phyloP scores from a whole-genome alignment of 2,797 vertebrate genomes.

The Varecia variegata region DNA sequence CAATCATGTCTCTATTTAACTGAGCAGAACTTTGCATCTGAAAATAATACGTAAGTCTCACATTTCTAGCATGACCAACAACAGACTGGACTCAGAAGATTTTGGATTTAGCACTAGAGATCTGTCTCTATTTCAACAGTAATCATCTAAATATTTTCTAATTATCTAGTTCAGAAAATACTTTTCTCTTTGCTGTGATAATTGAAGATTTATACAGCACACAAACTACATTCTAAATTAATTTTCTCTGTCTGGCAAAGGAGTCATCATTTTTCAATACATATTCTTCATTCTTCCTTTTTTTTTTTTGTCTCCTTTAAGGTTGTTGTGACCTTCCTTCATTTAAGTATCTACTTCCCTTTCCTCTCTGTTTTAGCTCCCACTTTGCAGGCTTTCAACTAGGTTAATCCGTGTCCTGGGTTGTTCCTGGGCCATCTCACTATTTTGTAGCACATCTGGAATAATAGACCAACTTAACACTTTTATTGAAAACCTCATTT shows the following conservation, averaged over 20 bases:
- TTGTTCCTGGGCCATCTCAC: background rate
- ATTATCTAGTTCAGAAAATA: background rate
- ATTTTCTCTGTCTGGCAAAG: background rate
- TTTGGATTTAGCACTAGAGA: background rate
- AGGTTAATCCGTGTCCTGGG: constrained; percentile 64
- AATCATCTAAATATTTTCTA: constrained; percentile 13
- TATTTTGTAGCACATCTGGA: constrained; percentile 4
- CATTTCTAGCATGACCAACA: constrained; percentile 35
- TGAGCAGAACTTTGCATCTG: constrained; percentile 7
- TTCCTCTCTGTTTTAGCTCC: background rate
- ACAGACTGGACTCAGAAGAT: background rate
- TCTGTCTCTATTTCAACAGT: background rate
- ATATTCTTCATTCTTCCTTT: background rate
- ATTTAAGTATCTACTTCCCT: background rate
- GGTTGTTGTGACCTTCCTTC: background rate
- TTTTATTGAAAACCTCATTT: constrained; percentile 74
- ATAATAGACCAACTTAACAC: constrained; percentile 64
- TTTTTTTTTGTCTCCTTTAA: background rate
- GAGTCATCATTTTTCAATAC: background rate
- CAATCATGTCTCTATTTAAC: background rate
- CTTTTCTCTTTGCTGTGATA: background rate
- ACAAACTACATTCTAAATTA: background rate
- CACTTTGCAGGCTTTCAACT: background rate
- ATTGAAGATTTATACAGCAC: background rate
- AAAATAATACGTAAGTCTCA: background rate